Conservation (phyloP, 1,140 invertebrate species). For the Rhagoletis pomonella region DNA sequence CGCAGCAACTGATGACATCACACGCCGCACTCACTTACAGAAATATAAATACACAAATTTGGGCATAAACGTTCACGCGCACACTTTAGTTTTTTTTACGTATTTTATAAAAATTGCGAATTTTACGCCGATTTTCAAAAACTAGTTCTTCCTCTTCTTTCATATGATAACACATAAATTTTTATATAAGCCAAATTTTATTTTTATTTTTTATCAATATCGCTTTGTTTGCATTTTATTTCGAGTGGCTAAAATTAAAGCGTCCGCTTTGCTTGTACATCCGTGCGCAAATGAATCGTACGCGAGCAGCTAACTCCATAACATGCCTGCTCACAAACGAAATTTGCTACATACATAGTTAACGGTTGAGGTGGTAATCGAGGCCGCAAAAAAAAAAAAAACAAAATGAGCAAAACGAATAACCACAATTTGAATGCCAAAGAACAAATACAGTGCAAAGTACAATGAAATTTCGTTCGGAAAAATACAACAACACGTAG, state of each 20-base stretch:
- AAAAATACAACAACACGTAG: not conserved
- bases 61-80: no score
- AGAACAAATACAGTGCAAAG: conserved; percentile 5
- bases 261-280: conserved; percentile 29
- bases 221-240: not conserved
- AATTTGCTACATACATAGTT: not conserved
- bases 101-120: not conserved
- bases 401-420: not conserved
- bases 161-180: not conserved
- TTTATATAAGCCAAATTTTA: not conserved
- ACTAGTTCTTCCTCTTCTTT: not conserved
- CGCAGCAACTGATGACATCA: conserved; percentile 8
- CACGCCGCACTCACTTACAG: not conserved
- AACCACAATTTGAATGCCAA: conserved; percentile 1
- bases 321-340: conserved; percentile 15
- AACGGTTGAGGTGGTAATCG: not conserved
- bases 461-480: not conserved
- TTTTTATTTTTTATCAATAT: not conserved
- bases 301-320: not conserved
- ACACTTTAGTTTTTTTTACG: no score
- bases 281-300: conserved; percentile 34
- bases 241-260: not conserved
- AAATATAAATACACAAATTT: not conserved
- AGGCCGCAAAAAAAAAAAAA: not conserved
- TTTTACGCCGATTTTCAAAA: not conserved